These are phyloP conservation scores for Schizopygopsis malacanthus DNA, from an alignment of 2,797 vertebrate species.

Conservation along the genomic window DNA sequence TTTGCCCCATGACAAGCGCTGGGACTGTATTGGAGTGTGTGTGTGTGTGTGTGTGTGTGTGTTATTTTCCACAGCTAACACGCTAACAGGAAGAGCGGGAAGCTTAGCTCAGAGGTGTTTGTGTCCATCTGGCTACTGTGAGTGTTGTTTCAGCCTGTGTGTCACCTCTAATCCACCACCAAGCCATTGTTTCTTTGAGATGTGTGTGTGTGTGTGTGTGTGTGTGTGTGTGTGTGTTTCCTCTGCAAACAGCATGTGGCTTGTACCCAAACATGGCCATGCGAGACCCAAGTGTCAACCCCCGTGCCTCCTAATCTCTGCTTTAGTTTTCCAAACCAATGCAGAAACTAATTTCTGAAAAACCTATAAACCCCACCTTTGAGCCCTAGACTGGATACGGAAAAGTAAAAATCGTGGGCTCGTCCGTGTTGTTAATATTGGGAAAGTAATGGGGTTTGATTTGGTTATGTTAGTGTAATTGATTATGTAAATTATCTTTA, in stretches of 20 bases:
- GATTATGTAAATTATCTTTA: not conserved
- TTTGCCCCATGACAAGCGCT: not conserved
- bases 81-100: slow-evolving; percentile 47
- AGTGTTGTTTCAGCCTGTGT: slow-evolving; percentile 60
- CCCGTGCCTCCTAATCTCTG: slow-evolving; percentile 9
- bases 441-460: not conserved
- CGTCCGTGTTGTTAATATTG: not conserved
- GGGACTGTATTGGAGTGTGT: not conserved
- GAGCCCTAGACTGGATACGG: not conserved
- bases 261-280: slow-evolving; percentile 31
- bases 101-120: slow-evolving; percentile 40
- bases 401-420: not conserved
- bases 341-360: not conserved
- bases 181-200: slow-evolving; percentile 57
- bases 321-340: not conserved
- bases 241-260: slow-evolving; percentile 53
- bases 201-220: not conserved
- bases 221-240: slow-evolving; percentile 25
- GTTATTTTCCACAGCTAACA: slow-evolving; percentile 15
- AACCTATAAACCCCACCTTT: not conserved
- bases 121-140: slow-evolving; percentile 50
- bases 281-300: not conserved
- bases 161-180: slow-evolving; percentile 40
- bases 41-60: slow-evolving; percentile 36
- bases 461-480: not conserved